Conservation (phyloP, 1,140 invertebrate genomes). For the Dufourea novaeangliae region DNA sequence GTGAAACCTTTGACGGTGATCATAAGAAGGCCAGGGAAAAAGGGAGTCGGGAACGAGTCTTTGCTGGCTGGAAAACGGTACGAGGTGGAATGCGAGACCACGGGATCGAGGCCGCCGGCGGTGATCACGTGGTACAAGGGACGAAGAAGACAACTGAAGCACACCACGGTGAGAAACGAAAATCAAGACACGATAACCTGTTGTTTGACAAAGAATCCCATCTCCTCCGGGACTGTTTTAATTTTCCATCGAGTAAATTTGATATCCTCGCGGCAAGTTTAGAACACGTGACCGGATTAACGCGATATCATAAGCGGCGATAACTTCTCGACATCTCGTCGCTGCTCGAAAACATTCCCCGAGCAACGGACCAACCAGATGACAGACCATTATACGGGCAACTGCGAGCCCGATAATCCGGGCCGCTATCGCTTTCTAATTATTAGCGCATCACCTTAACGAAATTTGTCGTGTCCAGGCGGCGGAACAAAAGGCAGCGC, state of each 20-base stretch:
- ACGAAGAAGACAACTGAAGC: conserved; percentile 85
- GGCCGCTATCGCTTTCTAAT: conserved; percentile 30
- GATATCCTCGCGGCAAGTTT: too few species aligned
- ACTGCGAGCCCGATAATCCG: conserved; percentile 30
- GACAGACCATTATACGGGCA: conserved; percentile 4
- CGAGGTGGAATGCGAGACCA: conserved; percentile 90
- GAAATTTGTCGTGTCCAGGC: conserved; percentile 47
- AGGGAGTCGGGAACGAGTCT: conserved; percentile 66
- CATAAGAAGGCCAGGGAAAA: conserved; percentile 84
- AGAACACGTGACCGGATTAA: background rate
- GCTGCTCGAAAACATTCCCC: conserved; percentile 15
- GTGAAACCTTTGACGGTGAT: conserved; percentile 90
- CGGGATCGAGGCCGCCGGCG: conserved; percentile 91
- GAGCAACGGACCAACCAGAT: too few species aligned
- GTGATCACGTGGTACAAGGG: conserved; percentile 94
- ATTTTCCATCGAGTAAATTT: too few species aligned
- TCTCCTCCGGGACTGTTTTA: too few species aligned
- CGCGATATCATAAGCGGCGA: background rate
- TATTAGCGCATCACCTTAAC: conserved; percentile 51
- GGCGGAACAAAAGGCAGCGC: conserved; percentile 26
- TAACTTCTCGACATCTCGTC: background rate
- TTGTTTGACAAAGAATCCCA: too few species aligned
- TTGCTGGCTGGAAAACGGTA: conserved; percentile 89
- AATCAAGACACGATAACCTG: conserved; percentile 51
- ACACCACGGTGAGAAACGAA: conserved; percentile 85